A percentile compares a stretch with the other conserved stretches of the same genome.
These are phyloP conservation scores for Anthophora plumipes DNA, from an alignment of 2,888 invertebrate genomes.

Conservation along the genomic window DNA sequence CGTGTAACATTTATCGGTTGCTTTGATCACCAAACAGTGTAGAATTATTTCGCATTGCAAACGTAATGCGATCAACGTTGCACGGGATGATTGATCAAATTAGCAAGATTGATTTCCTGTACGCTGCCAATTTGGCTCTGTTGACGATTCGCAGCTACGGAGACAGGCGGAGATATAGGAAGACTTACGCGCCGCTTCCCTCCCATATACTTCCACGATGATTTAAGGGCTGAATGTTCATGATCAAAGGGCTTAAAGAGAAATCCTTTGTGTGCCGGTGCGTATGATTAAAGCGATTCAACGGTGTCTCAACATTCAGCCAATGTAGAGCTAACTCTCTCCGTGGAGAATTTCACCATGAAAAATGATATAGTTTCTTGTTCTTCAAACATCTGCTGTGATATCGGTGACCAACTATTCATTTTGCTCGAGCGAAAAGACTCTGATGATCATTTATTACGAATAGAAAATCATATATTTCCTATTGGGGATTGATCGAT, in stretches of 20 bases:
- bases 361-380: slow-evolving; percentile 24
- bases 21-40: too few relatives aligned
- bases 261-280: slow-evolving; percentile 46
- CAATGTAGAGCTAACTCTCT: neutral
- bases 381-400: neutral
- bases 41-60: too few relatives aligned
- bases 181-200: slow-evolving; percentile 18
- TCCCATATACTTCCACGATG: slow-evolving; percentile 25
- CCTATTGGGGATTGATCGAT: neutral
- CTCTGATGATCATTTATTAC: neutral
- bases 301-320: slow-evolving; percentile 28
- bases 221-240: slow-evolving; percentile 46
- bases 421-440: neutral
- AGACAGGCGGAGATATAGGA: neutral
- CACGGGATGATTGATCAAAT: slow-evolving; percentile 19
- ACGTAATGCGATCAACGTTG: neutral
- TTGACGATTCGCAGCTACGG: neutral
- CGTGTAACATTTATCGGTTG: too few relatives aligned
- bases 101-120: slow-evolving; percentile 19
- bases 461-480: neutral
- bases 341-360: neutral
- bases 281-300: slow-evolving; percentile 43
- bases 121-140: slow-evolving; percentile 30
- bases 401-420: neutral
- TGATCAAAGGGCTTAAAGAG: slow-evolving; percentile 43